phyloP scores from a whole-genome alignment of 2,888 invertebrate genomes.

The Agriopis leucophaearia region DNA sequence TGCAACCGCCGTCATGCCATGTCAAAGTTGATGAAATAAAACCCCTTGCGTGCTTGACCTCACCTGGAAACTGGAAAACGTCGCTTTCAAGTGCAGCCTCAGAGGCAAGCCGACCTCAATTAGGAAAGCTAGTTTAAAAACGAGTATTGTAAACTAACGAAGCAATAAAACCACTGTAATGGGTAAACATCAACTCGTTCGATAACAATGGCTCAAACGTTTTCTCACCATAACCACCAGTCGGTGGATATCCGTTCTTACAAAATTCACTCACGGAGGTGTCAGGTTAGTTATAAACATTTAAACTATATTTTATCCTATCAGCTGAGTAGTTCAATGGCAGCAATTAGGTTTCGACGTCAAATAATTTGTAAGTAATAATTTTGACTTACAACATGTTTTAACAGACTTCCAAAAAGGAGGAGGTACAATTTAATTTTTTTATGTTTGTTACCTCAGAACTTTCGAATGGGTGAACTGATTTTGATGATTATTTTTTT shows the following conservation, averaged over 20 bases:
- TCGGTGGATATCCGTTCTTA: constrained; percentile 23
- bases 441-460: no score
- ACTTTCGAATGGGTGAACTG: no score
- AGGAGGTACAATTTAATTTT: no score
- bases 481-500: no score
- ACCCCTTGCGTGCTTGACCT: not conserved
- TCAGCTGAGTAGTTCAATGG: no score
- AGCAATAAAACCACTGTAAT: constrained; percentile 71
- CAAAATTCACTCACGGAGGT: constrained; percentile 7
- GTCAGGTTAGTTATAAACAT: constrained; percentile 8
- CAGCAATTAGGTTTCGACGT: no score
- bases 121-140: constrained; percentile 41
- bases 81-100: not conserved
- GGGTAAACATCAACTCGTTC: constrained; percentile 63
- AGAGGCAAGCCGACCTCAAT: constrained; percentile 34
- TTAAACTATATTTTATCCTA: not conserved
- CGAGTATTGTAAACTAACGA: constrained; percentile 60
- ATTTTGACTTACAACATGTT: no score
- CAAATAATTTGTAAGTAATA: no score
- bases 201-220: constrained; percentile 51
- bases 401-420: no score
- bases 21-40: constrained; percentile 36
- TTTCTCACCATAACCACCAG: constrained; percentile 19
- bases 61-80: constrained; percentile 1
- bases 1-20: constrained; percentile 38